phyloP scores from a whole-genome alignment of 2,797 vertebrate genomes.

The Enteromius argenteus region DNA sequence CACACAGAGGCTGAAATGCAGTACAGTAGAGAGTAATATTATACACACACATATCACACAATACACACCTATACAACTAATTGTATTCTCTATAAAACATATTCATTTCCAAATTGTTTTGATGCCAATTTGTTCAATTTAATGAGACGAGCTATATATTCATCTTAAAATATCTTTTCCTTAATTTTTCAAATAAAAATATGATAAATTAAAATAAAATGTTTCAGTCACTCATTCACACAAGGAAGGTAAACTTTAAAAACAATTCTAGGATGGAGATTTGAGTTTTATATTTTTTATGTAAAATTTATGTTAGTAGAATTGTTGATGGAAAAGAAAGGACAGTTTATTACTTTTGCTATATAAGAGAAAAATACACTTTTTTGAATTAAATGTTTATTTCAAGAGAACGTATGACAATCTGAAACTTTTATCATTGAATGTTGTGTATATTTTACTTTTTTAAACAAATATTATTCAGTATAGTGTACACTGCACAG shows the following conservation, averaged over 20 bases:
- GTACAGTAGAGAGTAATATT: background rate
- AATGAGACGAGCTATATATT: background rate
- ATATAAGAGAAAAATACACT: background rate
- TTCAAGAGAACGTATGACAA: background rate
- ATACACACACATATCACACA: no score
- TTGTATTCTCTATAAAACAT: background rate
- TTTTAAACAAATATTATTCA: background rate
- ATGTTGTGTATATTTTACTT: background rate
- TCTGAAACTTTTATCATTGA: background rate
- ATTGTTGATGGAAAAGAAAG: background rate
- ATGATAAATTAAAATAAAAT: background rate
- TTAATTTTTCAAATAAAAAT: background rate
- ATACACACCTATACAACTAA: background rate
- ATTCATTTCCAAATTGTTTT: background rate
- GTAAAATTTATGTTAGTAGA: background rate
- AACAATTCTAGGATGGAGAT: background rate
- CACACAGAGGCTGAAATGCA: background rate
- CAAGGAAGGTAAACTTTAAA: background rate
- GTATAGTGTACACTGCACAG: background rate
- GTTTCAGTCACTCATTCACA: background rate
- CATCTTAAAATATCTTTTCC: background rate
- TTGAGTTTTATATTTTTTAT: background rate
- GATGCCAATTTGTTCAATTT: background rate
- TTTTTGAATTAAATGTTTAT: background rate
- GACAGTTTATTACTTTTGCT: background rate